phyloP scores from a whole-genome alignment of 2,888 invertebrate genomes.

The Sminthurides aquaticus region DNA sequence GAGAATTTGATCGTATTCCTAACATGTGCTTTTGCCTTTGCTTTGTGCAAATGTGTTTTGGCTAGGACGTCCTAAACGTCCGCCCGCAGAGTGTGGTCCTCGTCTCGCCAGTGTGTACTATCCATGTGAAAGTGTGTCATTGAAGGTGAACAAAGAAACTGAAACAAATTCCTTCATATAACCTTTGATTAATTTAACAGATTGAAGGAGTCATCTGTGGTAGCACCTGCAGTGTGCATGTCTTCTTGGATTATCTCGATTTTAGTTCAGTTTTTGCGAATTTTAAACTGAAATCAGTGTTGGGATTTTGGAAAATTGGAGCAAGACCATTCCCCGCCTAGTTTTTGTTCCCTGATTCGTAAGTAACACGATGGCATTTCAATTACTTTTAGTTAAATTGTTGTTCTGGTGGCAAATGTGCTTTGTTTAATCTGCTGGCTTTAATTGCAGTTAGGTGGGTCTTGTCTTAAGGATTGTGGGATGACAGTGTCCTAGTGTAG shows the following conservation, averaged over 20 bases:
- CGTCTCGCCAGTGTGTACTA: neutral
- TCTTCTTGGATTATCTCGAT: neutral
- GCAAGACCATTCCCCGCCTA: no score
- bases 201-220: neutral
- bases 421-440: no score
- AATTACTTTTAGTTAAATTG: neutral
- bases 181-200: neutral
- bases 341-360: no score
- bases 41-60: no score
- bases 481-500: no score
- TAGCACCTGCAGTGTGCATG: neutral
- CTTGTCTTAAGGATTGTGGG: no score
- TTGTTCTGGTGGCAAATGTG: no score
- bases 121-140: neutral
- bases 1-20: neutral
- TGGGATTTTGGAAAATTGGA: no score
- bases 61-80: no score
- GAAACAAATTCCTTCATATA: neutral
- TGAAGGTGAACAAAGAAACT: neutral
- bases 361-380: no score
- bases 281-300: no score
- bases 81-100: neutral
- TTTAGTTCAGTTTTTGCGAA: neutral
- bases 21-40: neutral
- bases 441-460: no score